Base-by-base conservation (phyloP, 2,888 invertebrate genomes). In the Arctia plantaginis region DNA sequence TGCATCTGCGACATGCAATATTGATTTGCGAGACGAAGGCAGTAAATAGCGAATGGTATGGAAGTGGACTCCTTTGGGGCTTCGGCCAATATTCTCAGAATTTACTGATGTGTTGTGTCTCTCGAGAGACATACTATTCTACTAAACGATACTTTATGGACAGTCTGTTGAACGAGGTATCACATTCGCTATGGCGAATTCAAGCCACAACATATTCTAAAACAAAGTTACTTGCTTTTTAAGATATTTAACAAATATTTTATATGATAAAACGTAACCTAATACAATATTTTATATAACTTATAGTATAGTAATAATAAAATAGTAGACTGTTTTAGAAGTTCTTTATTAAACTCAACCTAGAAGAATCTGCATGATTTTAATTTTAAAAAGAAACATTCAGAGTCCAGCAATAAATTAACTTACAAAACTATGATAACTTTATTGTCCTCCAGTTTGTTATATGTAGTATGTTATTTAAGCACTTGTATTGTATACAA, bases 31-130 rank as follows among this genome's bases (percentile, higher is more conserved):
- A 90, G 89, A 88, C 90, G 89, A 89, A 88, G 88, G 91, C 90
- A 88, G 93, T 93, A 93, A 93, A 93, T 93, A 93, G 92, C 87
- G 88, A 90, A 90, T 87, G 86, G 89, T 92, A 92, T 91, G 90
- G 89, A 89, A 92, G 89, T 92, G 83, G 90, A 92, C 86, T 92
- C 93, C 92, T 86, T 86, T 82, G 93, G 91, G 93, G 86, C 85
- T 79, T 76, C 59, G 80, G 86, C 74, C 73, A 51, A 78, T 91
- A 92, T 92, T 90, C 81, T 86, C 66, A 80, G 77, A 87, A 77
- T 79, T 75, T 77, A 83, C 84, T 83, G 81, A 73, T 82, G 18
- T 76, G 41, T 67, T 55, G 30, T 69, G 51, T 73, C 41, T 39
- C 39, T 55, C 64, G 18, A 59, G 41, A 55, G 73, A 80, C 59